phyloP scores from a whole-genome alignment of 2,113 vertebrate genomes.

The Melierax canorus region DNA sequence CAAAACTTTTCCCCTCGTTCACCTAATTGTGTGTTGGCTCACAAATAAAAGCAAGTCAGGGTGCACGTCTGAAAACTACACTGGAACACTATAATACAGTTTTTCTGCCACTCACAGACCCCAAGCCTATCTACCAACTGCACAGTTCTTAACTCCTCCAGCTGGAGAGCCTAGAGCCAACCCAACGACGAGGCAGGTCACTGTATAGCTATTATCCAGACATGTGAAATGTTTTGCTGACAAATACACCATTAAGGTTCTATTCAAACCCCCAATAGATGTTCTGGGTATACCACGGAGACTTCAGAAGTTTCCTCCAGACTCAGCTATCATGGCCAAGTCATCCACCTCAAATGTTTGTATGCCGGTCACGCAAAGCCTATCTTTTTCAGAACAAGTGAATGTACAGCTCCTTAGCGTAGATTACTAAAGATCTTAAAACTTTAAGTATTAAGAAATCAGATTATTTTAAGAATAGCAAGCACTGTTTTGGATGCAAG shows the following conservation, averaged over 20 bases:
- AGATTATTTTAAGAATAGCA: neutral
- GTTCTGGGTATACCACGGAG: neutral
- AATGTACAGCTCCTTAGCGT: neutral
- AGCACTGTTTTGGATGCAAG: neutral
- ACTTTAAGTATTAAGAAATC: neutral
- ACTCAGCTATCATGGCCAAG: neutral
- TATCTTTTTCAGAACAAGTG: neutral
- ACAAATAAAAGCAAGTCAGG: neutral
- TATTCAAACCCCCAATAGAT: neutral
- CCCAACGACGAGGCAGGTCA: neutral
- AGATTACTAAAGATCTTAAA: neutral
- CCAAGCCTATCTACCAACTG: neutral
- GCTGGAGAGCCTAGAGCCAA: neutral
- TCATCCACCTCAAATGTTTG: accelerated
- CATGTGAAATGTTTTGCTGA: accelerated
- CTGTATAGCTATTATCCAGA: neutral
- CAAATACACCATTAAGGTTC: neutral
- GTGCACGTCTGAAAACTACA: neutral
- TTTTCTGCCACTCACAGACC: neutral
- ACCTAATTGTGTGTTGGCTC: neutral
- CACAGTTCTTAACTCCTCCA: neutral
- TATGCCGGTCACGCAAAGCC: neutral
- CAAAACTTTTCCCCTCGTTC: neutral
- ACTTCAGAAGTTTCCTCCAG: neutral
- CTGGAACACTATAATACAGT: neutral